Percentiles rank a stretch among this genome's conserved stretches.
These are phyloP conservation scores for Thripadectes ignobilis DNA, from an alignment of 2,797 vertebrate genomes.

Conservation along the genomic window DNA sequence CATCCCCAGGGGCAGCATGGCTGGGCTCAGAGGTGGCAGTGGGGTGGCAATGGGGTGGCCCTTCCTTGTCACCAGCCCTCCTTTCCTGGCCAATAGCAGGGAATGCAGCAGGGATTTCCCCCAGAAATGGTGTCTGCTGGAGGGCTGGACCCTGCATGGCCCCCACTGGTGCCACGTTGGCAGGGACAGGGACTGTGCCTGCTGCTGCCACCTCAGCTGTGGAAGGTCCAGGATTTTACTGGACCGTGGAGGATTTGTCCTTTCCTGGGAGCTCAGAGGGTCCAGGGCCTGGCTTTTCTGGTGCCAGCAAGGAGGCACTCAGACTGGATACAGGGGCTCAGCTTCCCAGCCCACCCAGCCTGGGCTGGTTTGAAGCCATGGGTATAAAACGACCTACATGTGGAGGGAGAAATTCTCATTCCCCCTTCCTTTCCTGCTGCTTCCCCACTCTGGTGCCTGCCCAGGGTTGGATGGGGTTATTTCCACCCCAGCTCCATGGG, in stretches of 20 bases:
- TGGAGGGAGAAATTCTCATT: neutral
- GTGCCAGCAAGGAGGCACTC: neutral
- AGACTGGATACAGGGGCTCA: rapidly evolving
- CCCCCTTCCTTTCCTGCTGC: rapidly evolving
- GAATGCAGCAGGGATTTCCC: neutral
- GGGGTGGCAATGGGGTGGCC: neutral
- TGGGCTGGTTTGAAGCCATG: neutral
- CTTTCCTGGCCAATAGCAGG: neutral
- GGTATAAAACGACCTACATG: neutral
- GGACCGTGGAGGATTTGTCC: neutral
- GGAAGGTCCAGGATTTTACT: neutral
- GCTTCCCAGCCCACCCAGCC: rapidly evolving
- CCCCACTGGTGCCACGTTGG: neutral
- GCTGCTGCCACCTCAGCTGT: rapidly evolving
- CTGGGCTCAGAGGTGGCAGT: neutral
- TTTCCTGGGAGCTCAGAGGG: rapidly evolving
- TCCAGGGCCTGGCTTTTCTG: too few species aligned
- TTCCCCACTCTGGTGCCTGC: neutral
- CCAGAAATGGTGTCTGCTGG: rapidly evolving
- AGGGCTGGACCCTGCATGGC: rapidly evolving
- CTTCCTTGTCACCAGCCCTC: neutral
- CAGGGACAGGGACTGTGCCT: neutral
- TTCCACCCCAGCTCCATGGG: neutral
- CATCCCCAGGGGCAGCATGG: rapidly evolving
- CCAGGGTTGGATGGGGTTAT: rapidly evolving